Base-by-base conservation (phyloP, 2,797 vertebrate species). In the Lepus townsendii region DNA sequence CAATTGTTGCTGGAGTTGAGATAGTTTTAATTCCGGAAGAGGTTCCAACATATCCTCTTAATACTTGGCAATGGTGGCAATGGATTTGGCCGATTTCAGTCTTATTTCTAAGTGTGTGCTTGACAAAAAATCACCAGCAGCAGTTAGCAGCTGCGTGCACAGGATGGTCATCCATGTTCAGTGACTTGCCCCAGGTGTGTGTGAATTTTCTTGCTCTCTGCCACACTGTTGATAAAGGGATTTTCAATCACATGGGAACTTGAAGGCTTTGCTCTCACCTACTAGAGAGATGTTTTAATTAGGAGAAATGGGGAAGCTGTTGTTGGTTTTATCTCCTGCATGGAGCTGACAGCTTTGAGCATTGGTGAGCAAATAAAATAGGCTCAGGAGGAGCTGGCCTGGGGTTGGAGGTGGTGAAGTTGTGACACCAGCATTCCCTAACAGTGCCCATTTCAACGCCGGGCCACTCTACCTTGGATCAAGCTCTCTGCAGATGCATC, bases 261-360 rank as follows among this genome's bases (percentile, higher is more conserved):
- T 88, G 85, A 93, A 96, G 71, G 24, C 83, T 95, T 92, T 95
- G 93, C 68, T 83, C 92, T 92, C 66, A 85, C 47, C 57, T 88
- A n/a, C 76, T 92, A 83, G 2, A 88, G 80, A 95, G 86, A 91
- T 83, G 71, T 94, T 96, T 92, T 93, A 95, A 92, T 95, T 95
- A 93, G 50, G 76, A 92, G 71, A 90, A 93, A 62, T 14, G 60
- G 71, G 38, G 66, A 82, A 88, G 78, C 66, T 38, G 38, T 92
- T 90, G 50, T 86, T 63, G 82, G 24, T 38, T 63, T 73, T 75
- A 93, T 75, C 92, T 93, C 26, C 65, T 92, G 66, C 63, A 63
- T 30, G n/a, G 68, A 91, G 83, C 47, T 88, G 89, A 54, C 50
- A 62, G 86, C 50, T 76, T 92, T 96, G 32, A 83, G 30, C 50